These are phyloP conservation scores for Chaetodon trifascialis DNA, from an alignment of 2,113 vertebrate genomes.

Conservation along the genomic window DNA sequence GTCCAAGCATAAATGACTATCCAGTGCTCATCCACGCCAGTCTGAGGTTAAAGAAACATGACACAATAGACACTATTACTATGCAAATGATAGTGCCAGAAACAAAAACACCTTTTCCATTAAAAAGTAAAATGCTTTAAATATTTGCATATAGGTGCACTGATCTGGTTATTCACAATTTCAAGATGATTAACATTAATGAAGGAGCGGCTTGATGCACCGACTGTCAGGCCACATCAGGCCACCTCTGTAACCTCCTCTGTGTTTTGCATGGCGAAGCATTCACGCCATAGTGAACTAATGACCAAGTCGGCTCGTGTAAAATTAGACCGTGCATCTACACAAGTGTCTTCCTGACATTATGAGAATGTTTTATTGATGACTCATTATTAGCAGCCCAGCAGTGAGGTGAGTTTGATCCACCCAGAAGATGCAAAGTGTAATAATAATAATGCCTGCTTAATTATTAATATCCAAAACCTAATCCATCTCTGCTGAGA, in stretches of 20 bases:
- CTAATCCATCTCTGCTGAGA: conserved; percentile 83
- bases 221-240: conserved; percentile 80
- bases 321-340: conserved; percentile 82
- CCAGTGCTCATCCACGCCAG: conserved; percentile 24
- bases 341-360: conserved; percentile 83
- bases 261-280: conserved; percentile 67
- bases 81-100: conserved; percentile 64
- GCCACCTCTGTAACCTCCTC: conserved; percentile 63
- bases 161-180: conserved; percentile 70
- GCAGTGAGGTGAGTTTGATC: conserved; percentile 83
- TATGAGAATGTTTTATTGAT: conserved; percentile 89
- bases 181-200: conserved; percentile 82
- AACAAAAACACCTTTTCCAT: conserved; percentile 74
- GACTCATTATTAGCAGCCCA: conserved; percentile 84
- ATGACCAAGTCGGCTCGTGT: conserved; percentile 78
- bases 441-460: conserved; percentile 86
- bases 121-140: conserved; percentile 76
- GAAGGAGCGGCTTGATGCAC: conserved; percentile 74
- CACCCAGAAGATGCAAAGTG: conserved; percentile 84
- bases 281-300: conserved; percentile 82
- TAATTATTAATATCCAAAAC: conserved; percentile 86
- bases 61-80: conserved; percentile 58
- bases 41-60: conserved; percentile 44
- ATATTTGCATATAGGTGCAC: conserved; percentile 78
- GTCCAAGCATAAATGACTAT: conserved; percentile 6